Conservation (phyloP, 2,797 vertebrate species). For the Valencia hispanica region DNA sequence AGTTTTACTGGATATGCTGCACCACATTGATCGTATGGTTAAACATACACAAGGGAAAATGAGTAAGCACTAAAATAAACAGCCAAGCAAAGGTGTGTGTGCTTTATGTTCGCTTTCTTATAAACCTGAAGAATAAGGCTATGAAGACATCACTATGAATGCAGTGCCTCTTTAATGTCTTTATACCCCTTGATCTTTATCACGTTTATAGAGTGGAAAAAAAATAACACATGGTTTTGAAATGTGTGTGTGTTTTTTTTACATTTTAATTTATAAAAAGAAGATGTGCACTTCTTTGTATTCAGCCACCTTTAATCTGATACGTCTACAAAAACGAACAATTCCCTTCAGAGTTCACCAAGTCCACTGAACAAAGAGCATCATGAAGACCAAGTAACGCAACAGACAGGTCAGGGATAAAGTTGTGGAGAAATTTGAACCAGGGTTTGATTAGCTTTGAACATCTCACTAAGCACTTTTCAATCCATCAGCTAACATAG, state of each 20-base stretch:
- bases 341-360: background rate
- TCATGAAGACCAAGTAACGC: background rate
- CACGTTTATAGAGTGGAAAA: background rate
- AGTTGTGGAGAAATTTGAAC: background rate
- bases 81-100: constrained; percentile 29
- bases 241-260: background rate
- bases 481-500: too few relatives aligned
- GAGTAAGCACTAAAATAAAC: constrained; percentile 40
- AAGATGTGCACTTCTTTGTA: background rate
- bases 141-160: background rate
- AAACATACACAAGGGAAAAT: constrained; percentile 62
- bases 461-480: too few relatives aligned
- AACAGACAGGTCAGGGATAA: background rate
- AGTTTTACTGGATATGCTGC: constrained; percentile 51
- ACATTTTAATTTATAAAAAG: background rate
- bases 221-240: background rate
- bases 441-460: background rate
- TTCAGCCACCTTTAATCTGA: background rate
- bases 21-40: constrained; percentile 65
- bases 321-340: background rate
- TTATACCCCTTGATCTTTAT: background rate
- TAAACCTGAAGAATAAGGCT: constrained; percentile 4
- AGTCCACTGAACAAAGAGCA: background rate
- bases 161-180: background rate
- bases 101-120: constrained; percentile 16